Evolutionary conservation across 2,797 vertebrate species (phyloP).

Genomic region (Naso thynnoides): DNA sequence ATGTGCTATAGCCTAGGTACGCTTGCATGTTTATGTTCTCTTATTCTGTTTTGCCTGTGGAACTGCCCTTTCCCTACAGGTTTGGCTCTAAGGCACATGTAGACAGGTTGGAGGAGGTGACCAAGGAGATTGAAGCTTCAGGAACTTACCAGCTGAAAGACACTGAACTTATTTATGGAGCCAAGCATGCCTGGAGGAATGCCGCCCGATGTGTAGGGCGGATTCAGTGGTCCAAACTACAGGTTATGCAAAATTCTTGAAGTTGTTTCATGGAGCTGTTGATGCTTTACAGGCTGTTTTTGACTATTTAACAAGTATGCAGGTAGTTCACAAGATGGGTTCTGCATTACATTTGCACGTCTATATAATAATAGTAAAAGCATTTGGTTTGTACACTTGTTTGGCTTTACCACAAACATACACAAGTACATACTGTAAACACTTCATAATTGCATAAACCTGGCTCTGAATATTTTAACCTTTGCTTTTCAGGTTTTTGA

Average conservation of each 20-base stretch:
- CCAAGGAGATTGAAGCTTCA: constrained; percentile 91
- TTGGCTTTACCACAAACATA: not conserved
- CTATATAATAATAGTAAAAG: not conserved
- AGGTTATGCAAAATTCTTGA: constrained; percentile 80
- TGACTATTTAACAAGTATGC: not conserved
- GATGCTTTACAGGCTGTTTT: not conserved
- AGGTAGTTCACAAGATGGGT: not conserved
- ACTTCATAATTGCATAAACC: not conserved
- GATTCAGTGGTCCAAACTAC: constrained; percentile 99
- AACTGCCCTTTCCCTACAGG: constrained; percentile 69
- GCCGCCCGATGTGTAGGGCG: constrained; percentile 95
- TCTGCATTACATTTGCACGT: not conserved
- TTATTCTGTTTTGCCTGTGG: not conserved
- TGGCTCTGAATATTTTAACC: not conserved
- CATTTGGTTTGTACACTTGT: not conserved
- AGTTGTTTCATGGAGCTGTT: not conserved
- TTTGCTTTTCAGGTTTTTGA: constrained; percentile 91
- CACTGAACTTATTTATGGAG: constrained; percentile 96
- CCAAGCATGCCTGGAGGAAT: constrained; percentile 97
- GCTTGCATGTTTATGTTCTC: not conserved
- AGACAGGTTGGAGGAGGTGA: constrained; percentile 94
- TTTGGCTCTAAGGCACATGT: constrained; percentile 94
- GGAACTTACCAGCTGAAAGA: constrained; percentile 96
- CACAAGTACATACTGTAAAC: not conserved
- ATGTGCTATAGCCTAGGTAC: not conserved